Base-by-base conservation (phyloP, 2,113 vertebrate genomes). In the Oreochromis niloticus region DNA sequence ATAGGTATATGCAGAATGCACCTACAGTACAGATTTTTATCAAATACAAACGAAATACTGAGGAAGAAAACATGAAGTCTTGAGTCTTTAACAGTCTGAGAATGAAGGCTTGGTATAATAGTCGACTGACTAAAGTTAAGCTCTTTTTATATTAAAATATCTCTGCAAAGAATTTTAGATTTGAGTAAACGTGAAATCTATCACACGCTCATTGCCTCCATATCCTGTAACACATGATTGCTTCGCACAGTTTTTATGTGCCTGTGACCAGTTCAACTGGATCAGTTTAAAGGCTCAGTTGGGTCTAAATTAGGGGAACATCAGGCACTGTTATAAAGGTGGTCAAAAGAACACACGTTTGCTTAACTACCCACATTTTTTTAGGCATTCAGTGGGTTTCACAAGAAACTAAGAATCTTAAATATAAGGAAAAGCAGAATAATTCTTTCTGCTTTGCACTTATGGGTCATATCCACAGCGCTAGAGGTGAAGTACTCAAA, bases 111-210 rank as follows among this genome's bases (percentile, higher is more conserved):
- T 36, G 46, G 13, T 22, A 13, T 41, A 52, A 84, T 41, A 39
- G 41, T 30, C 4, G 1, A 2, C 13, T 59, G 17, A 78, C 54
- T 75, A 24, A 46, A 46, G 12, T 73, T 32, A 12, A 30, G 14
- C 22, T 61, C 2, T 11, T 24, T 43, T 43, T 32, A n/a, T 83
- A 54, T 83, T 83, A 41, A 68, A 50, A 32, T 17, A 83, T 24
- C 59, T 66, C 61, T 71, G 36, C 50, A 71, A 83, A 73, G n/a
- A 82, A 22, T 46, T 32, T 73, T 73, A 73, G 24, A 43, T n/a
- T 63, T 24, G 66, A 43, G 1, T 14, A 19, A 81, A 81, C n/a
- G 7, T 81, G 36, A 83, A 83, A 27, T 34, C 79, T 36, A 19
- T 63, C 4, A 36, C 61, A 66, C 61, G 12, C 17, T 36, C 61